Conservation (phyloP, 2,888 invertebrate genomes). For the Stenchaetothrips biformis region DNA sequence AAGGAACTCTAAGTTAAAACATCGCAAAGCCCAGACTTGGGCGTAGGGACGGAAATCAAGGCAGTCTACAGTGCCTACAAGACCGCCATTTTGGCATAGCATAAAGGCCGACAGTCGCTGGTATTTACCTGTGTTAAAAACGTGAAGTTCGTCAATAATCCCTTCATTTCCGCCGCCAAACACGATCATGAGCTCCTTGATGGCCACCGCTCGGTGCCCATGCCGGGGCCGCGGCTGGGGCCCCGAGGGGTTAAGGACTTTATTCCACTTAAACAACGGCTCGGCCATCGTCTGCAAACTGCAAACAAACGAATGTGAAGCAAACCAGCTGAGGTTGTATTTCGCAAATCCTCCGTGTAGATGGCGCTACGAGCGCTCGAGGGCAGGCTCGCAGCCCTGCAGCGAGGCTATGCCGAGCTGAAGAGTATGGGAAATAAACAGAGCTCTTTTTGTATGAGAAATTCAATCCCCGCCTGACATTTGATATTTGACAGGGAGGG, state of each 20-base stretch:
- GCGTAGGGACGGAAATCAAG: no score
- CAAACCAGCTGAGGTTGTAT: background rate
- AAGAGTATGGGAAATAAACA: no score
- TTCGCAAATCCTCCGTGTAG: background rate
- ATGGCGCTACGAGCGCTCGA: background rate
- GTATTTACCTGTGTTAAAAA: slow-evolving; percentile 81
- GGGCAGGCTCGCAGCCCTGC: no score
- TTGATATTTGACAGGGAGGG: no score
- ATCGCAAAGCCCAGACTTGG: no score
- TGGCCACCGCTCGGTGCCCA: slow-evolving; percentile 96
- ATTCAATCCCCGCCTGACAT: no score
- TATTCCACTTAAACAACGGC: slow-evolving; percentile 83
- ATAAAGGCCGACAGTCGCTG: background rate
- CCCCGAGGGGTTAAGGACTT: slow-evolving; percentile 84
- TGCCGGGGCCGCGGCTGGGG: slow-evolving; percentile 94
- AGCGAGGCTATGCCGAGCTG: no score
- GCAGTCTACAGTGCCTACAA: background rate
- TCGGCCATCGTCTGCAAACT: slow-evolving; percentile 20
- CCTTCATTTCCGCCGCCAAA: slow-evolving; percentile 99
- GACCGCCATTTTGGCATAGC: slow-evolving; percentile 5
- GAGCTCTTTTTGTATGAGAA: no score
- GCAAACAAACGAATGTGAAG: slow-evolving; percentile 14
- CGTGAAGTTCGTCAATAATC: slow-evolving; percentile 97
- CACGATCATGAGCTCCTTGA: slow-evolving; percentile 98
- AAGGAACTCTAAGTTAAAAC: no score